Percentiles rank a stretch among this genome's conserved stretches.
These are phyloP conservation scores for Harpagifer antarcticus DNA, from an alignment of 2,797 vertebrate species.

Conservation along the genomic window DNA sequence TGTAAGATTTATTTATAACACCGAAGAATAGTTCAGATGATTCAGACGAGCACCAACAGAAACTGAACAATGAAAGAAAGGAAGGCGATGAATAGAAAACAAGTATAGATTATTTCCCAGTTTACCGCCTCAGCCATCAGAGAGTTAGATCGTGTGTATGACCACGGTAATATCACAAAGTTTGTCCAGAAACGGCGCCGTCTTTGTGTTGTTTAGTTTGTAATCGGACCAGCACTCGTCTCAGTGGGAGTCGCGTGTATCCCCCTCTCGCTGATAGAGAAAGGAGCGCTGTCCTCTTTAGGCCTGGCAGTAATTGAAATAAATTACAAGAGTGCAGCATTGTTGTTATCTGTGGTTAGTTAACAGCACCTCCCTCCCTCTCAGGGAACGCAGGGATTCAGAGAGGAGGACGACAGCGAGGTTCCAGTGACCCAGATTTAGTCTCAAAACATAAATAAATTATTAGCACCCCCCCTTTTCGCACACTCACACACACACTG, in stretches of 20 bases:
- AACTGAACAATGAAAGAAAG: background rate
- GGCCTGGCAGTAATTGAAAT: slow-evolving; percentile 92
- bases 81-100: background rate
- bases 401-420: slow-evolving; percentile 60
- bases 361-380: slow-evolving; percentile 82
- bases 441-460: slow-evolving; percentile 87
- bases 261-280: slow-evolving; percentile 78
- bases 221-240: slow-evolving; percentile 66
- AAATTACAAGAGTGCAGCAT: slow-evolving; percentile 87
- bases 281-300: slow-evolving; percentile 85
- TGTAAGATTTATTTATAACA: background rate
- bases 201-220: slow-evolving; percentile 59
- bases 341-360: slow-evolving; percentile 87
- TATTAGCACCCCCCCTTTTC: slow-evolving; percentile 69
- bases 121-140: background rate
- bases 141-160: background rate
- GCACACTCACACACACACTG: too few species aligned
- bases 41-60: too few species aligned
- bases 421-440: slow-evolving; percentile 89
- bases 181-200: slow-evolving; percentile 3
- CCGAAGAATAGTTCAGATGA: background rate
- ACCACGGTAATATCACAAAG: slow-evolving; percentile 1
- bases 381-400: slow-evolving; percentile 57
- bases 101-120: slow-evolving; percentile 20
- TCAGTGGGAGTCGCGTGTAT: slow-evolving; percentile 74